phyloP scores from a whole-genome alignment of 2,888 invertebrate genomes.

The Ophion ellenae region DNA sequence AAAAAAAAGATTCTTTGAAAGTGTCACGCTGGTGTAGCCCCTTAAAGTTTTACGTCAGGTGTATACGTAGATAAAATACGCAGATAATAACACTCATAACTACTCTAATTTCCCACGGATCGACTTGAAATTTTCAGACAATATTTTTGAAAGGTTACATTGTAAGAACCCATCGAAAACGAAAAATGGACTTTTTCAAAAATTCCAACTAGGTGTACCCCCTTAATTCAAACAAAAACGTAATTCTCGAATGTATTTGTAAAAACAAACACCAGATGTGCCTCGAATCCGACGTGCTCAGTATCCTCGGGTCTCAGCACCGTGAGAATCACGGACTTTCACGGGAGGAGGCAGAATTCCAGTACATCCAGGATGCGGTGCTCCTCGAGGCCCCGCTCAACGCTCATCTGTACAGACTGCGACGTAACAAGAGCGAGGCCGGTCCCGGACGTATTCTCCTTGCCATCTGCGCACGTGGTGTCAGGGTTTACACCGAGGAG shows the following conservation, averaged over 20 bases:
- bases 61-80: no score
- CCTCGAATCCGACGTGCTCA: constrained; percentile 80
- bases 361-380: constrained; percentile 96
- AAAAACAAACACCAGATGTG: constrained; percentile 78
- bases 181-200: no score
- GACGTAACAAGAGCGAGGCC: constrained; percentile 90
- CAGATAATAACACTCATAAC: no score
- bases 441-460: constrained; percentile 93
- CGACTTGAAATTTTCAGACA: no score
- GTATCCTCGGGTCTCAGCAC: constrained; percentile 85
- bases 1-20: no score
- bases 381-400: constrained; percentile 93
- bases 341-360: constrained; percentile 92
- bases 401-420: constrained; percentile 94
- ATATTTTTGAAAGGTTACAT: no score
- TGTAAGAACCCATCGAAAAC: no score
- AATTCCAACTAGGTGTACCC: no score
- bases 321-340: constrained; percentile 92
- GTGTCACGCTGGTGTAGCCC: no score
- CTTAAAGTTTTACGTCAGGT: no score
- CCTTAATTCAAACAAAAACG: neutral
- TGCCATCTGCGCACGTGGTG: constrained; percentile 95
- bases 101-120: no score
- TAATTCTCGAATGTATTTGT: neutral
- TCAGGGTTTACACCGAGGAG: constrained; percentile 93